Percentiles rank a stretch among this genome's conserved stretches.
phyloP scores from a whole-genome alignment of 2,888 invertebrate species.

The Erebia epiphron region DNA sequence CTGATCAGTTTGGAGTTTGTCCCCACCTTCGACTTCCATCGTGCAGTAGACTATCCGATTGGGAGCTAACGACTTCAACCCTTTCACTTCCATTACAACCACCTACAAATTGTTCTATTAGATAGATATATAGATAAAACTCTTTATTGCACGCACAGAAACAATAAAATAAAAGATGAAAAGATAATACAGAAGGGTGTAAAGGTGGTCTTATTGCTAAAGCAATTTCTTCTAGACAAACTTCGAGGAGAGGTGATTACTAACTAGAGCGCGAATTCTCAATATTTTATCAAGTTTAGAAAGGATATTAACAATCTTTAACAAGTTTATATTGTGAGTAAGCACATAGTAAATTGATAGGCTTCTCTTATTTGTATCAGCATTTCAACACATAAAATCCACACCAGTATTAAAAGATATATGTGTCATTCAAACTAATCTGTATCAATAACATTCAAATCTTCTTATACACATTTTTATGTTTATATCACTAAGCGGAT shows the following conservation, averaged over 20 bases:
- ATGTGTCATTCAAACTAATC: neutral
- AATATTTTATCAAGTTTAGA: too few relatives aligned
- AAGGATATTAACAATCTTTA: neutral
- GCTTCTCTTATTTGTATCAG: neutral
- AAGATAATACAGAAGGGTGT: too few relatives aligned
- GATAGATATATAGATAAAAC: neutral
- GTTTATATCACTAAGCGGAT: too few relatives aligned
- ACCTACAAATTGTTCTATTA: constrained; percentile 84
- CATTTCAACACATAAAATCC: neutral
- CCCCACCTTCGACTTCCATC: constrained; percentile 99
- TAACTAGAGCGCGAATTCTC: too few relatives aligned
- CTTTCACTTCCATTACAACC: constrained; percentile 99
- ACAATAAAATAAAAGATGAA: too few relatives aligned
- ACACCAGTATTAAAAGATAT: too few relatives aligned
- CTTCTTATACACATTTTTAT: too few relatives aligned
- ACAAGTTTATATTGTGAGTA: neutral
- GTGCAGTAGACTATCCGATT: constrained; percentile 99
- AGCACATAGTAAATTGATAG: neutral
- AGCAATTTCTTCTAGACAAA: too few relatives aligned
- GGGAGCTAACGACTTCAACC: constrained; percentile 96
- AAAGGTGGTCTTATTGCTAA: too few relatives aligned
- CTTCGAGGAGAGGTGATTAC: too few relatives aligned
- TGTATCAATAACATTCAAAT: too few relatives aligned
- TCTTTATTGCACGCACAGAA: too few relatives aligned
- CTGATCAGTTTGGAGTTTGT: constrained; percentile 99